Evolutionary conservation across 2,888 invertebrate genomes (phyloP).

Genomic region (Pyrgus malvae): DNA sequence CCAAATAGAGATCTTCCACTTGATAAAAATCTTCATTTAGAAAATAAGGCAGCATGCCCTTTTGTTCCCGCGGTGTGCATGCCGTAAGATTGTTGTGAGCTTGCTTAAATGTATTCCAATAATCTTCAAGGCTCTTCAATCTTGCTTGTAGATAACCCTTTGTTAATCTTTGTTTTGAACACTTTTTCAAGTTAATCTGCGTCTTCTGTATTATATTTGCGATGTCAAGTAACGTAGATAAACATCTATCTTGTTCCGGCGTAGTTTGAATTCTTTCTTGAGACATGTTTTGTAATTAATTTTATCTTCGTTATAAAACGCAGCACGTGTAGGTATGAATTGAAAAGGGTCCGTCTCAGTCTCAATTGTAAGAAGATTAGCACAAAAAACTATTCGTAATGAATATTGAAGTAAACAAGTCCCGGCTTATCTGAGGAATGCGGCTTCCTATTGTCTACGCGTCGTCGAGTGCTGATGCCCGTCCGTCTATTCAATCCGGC

Average conservation of each 20-base stretch:
- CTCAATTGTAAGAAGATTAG: neutral
- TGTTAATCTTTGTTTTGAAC: neutral
- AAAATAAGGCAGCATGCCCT: neutral
- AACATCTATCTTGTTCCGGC: neutral
- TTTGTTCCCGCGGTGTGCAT: neutral
- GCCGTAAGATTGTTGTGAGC: neutral
- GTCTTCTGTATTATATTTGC: slow-evolving; percentile 9
- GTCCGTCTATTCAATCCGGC: slow-evolving; percentile 1
- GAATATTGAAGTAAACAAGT: neutral
- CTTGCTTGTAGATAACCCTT: slow-evolving; percentile 1
- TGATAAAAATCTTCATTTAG: neutral
- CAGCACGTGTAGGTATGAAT: neutral
- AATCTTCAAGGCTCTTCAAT: slow-evolving; percentile 8
- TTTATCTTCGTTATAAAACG: neutral
- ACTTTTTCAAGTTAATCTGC: slow-evolving; percentile 3
- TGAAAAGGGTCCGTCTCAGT: too few relatives aligned
- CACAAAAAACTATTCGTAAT: neutral
- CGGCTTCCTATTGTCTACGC: slow-evolving; percentile 2
- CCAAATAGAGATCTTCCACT: slow-evolving; percentile 4
- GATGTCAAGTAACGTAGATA: neutral
- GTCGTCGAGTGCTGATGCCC: neutral
- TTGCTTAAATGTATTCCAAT: slow-evolving; percentile 2
- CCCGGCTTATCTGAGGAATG: slow-evolving; percentile 5
- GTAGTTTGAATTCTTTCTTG: slow-evolving; percentile 4
- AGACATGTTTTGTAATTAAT: neutral